phyloP scores from a whole-genome alignment of 35 echinoderm and acorn worm genomes.

The Chiridota heheva region DNA sequence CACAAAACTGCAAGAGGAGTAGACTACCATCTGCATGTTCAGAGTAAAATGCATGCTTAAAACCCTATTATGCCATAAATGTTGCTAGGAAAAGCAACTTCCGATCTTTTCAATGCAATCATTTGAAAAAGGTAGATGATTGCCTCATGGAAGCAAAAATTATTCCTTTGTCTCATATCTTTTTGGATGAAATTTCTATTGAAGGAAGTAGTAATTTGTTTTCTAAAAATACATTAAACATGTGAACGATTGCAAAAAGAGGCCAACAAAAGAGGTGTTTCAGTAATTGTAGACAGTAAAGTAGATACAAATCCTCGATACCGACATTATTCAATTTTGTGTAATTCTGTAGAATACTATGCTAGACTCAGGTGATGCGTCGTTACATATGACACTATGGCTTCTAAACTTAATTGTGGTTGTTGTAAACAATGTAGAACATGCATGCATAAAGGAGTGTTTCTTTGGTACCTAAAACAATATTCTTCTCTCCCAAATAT shows the following conservation, averaged over 20 bases:
- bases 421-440: conserved; percentile 13
- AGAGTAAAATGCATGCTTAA: conserved; percentile 27
- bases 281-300: background rate
- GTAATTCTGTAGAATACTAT: background rate
- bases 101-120: conserved; percentile 13
- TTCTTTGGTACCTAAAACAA: conserved; percentile 6
- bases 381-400: background rate
- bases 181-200: no score
- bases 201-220: no score
- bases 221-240: background rate
- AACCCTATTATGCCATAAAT: background rate
- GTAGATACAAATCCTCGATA: background rate
- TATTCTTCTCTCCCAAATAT: background rate
- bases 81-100: conserved; percentile 25
- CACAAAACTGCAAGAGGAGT: conserved; percentile 34
- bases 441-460: conserved; percentile 7
- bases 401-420: background rate
- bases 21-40: conserved; percentile 27
- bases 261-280: background rate
- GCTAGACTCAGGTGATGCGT: conserved; percentile 10
- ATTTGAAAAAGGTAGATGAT: background rate
- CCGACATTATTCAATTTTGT: background rate
- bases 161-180: no score
- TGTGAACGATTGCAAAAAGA: background rate
- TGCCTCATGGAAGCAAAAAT: no score